A percentile compares a stretch with the other conserved stretches of the same genome.
Conservation (phyloP, 2,888 invertebrate species). For the Caenorhabditis zanzibari region DNA sequence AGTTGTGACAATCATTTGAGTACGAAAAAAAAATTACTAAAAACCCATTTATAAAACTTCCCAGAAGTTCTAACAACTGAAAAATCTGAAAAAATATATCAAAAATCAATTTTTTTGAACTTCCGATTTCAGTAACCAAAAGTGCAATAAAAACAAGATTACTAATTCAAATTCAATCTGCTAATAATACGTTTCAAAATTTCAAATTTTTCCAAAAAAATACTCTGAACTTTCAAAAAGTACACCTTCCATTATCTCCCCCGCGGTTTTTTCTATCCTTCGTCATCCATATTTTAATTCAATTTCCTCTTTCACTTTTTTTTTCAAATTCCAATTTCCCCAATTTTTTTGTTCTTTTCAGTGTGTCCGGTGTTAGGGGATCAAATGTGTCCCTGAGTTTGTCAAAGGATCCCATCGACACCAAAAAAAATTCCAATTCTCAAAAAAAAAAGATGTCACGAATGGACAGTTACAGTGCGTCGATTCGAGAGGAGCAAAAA, state of each 20-base stretch:
- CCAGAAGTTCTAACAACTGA: too few relatives aligned
- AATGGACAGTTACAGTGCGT: conserved; percentile 68
- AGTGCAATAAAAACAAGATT: too few relatives aligned
- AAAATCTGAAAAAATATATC: too few relatives aligned
- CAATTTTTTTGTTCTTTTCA: conserved; percentile 20
- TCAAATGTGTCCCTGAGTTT: conserved; percentile 37
- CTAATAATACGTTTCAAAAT: too few relatives aligned
- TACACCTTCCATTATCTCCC: not conserved
- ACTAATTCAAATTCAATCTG: too few relatives aligned
- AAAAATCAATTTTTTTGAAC: too few relatives aligned
- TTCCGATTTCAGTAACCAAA: too few relatives aligned
- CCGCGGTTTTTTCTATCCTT: not conserved
- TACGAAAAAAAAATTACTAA: too few relatives aligned
- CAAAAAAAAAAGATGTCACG: conserved; percentile 69
- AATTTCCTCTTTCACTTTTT: conserved; percentile 30
- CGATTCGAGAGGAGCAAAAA: conserved; percentile 74
- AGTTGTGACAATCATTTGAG: too few relatives aligned
- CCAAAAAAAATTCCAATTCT: not conserved
- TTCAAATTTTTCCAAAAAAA: too few relatives aligned
- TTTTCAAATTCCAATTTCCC: conserved; percentile 20
- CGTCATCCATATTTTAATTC: conserved; percentile 23
- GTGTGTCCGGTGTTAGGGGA: conserved; percentile 33
- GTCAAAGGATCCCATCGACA: conserved; percentile 5
- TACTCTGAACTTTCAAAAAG: not conserved
- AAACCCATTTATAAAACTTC: too few relatives aligned